Conservation (phyloP, 1,140 invertebrate genomes). For the Potamilus streckersoni region DNA sequence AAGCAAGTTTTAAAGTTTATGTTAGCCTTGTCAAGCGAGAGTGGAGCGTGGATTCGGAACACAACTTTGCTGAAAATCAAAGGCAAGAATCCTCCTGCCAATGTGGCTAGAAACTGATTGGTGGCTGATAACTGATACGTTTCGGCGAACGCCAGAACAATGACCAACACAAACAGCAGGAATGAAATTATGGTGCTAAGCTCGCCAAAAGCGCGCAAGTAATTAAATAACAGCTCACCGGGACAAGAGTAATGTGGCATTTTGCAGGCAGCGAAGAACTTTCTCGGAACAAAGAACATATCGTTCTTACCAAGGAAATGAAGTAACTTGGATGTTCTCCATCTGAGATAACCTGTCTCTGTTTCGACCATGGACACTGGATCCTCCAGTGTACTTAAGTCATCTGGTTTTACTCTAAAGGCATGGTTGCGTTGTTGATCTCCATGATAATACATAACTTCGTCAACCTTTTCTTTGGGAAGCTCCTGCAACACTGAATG, state of each 20-base stretch:
- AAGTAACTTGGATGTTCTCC: conserved; percentile 31
- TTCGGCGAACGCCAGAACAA: conserved; percentile 48
- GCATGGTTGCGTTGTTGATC: conserved; percentile 38
- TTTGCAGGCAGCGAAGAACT: conserved; percentile 38
- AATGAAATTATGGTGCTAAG: conserved; percentile 39
- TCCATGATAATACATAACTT: conserved; percentile 20
- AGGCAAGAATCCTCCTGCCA: conserved; percentile 47
- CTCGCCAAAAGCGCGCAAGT: conserved; percentile 26
- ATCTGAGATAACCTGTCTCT: conserved; percentile 21
- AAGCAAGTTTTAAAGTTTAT: conserved; percentile 41
- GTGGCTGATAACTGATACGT: conserved; percentile 42
- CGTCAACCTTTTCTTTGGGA: conserved; percentile 25
- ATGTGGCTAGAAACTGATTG: conserved; percentile 48
- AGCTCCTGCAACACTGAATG: conserved; percentile 26
- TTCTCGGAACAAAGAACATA: conserved; percentile 39
- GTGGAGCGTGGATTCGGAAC: background rate
- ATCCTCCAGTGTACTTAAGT: background rate
- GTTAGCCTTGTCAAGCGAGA: conserved; percentile 29
- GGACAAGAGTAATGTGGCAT: conserved; percentile 39
- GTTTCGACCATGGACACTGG: background rate
- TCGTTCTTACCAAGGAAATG: conserved; percentile 42
- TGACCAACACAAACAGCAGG: conserved; percentile 44
- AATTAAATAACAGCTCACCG: conserved; percentile 31
- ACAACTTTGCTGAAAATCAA: conserved; percentile 43
- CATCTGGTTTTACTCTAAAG: conserved; percentile 19